Conservation (phyloP, 2,797 vertebrate species). For the Pangasius macronema region DNA sequence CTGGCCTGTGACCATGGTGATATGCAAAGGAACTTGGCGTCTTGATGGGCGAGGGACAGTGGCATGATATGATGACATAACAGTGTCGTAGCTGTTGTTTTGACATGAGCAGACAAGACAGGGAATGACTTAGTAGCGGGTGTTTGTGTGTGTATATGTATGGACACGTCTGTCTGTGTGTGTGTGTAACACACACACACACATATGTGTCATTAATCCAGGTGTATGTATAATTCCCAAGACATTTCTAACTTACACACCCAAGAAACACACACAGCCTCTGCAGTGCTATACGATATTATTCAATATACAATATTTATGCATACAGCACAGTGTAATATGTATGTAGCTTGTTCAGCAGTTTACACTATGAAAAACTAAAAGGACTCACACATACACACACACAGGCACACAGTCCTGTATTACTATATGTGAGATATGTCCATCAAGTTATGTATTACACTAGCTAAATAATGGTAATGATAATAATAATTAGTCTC, state of each 20-base stretch:
- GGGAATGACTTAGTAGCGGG: no score
- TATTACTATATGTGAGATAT: neutral
- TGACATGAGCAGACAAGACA: no score
- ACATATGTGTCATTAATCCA: neutral
- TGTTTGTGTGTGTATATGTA: no score
- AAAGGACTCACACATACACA: neutral
- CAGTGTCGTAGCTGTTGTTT: conserved; percentile 59
- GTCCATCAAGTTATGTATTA: neutral
- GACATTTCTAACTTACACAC: neutral
- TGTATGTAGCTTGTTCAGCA: neutral
- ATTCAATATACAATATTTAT: conserved; percentile 12
- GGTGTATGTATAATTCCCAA: neutral
- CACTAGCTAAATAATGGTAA: neutral
- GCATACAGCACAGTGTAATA: neutral
- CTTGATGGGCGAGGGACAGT: conserved; percentile 40
- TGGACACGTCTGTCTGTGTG: no score
- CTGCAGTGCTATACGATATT: neutral
- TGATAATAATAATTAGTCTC: no score
- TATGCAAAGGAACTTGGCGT: conserved; percentile 39
- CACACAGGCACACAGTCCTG: neutral
- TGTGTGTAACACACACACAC: neutral
- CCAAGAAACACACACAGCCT: neutral
- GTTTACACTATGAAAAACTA: neutral
- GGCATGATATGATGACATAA: conserved; percentile 59
- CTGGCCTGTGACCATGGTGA: conserved; percentile 31